phyloP scores from a whole-genome alignment of 2,888 invertebrate species.

The Xestia rhomboidea region DNA sequence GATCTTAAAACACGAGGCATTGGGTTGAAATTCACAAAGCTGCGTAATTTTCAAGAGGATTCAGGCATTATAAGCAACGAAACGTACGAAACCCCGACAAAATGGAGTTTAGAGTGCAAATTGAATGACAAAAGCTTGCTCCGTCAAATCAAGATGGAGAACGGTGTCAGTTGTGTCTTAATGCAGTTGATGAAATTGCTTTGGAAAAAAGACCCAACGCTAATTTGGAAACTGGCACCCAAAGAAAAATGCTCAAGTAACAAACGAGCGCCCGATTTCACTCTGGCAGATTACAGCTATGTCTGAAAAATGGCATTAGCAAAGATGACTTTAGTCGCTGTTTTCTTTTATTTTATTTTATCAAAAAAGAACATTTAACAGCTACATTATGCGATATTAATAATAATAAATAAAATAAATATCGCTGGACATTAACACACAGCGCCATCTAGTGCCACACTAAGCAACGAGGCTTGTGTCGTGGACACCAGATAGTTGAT shows the following conservation, averaged over 20 bases:
- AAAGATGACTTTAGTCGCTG: not conserved
- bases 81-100: constrained; percentile 62
- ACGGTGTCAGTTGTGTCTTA: constrained; percentile 60
- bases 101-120: constrained; percentile 68
- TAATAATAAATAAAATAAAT: no score
- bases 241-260: constrained; percentile 19
- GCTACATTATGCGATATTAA: no score
- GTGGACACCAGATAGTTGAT: no score
- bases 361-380: no score
- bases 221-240: constrained; percentile 32
- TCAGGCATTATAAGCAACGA: constrained; percentile 65
- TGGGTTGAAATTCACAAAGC: constrained; percentile 57
- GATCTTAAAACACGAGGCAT: constrained; percentile 48
- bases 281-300: constrained; percentile 30
- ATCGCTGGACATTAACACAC: no score
- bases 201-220: constrained; percentile 24
- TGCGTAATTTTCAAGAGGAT: constrained; percentile 41
- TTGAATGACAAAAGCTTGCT: constrained; percentile 72
- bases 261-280: constrained; percentile 25
- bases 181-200: constrained; percentile 57
- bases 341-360: not conserved
- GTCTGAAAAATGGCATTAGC: not conserved
- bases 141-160: constrained; percentile 69
- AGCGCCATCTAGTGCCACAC: no score
- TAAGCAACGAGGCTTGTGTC: no score